phyloP scores from a whole-genome alignment of 2,888 invertebrate species.

The Rhingia rostrata region DNA sequence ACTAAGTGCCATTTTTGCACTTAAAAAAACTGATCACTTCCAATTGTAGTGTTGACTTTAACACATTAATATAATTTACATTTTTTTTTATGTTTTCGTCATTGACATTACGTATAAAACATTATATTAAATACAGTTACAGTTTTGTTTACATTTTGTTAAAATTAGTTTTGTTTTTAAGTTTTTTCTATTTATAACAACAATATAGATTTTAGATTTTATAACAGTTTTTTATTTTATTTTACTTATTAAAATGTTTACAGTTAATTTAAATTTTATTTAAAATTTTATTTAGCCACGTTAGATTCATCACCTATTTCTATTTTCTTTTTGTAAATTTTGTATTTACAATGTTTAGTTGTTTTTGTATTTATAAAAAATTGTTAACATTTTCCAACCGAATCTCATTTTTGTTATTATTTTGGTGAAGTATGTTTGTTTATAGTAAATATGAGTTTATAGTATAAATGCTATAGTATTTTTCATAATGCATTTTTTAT shows the following conservation, averaged over 20 bases:
- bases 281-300: constrained; percentile 7
- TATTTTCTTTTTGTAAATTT: background rate
- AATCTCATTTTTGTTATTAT: background rate
- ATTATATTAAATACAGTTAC: constrained; percentile 31
- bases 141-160: constrained; percentile 45
- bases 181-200: constrained; percentile 51
- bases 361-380: constrained; percentile 16
- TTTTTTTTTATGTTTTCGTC: constrained; percentile 17
- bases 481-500: constrained; percentile 16
- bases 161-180: constrained; percentile 20
- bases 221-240: constrained; percentile 40
- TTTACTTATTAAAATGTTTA: constrained; percentile 23
- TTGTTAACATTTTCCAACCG: constrained; percentile 26
- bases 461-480: constrained; percentile 20
- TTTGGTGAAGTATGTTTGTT: background rate
- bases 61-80: background rate
- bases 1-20: no score
- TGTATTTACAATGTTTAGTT: constrained; percentile 25
- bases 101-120: constrained; percentile 66
- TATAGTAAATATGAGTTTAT: constrained; percentile 16
- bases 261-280: constrained; percentile 35
- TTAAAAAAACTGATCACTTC: no score
- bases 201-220: constrained; percentile 46
- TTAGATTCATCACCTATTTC: background rate
- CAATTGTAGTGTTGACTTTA: background rate